Conservation (phyloP, 1,140 invertebrate species). For the Brachionus plicatilis region DNA sequence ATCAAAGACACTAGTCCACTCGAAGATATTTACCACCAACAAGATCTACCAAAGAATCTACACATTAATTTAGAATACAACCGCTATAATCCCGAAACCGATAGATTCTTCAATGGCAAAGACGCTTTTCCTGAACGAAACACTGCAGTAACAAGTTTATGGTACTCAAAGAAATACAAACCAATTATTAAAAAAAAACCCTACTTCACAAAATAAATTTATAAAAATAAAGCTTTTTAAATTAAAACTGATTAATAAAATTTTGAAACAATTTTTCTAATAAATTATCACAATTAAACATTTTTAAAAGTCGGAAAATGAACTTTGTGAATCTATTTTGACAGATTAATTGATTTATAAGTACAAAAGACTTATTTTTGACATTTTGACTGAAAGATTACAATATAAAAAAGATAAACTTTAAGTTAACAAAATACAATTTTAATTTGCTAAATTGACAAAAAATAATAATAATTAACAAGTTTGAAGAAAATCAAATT, state of each 20-base stretch:
- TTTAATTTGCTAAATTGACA: too few relatives aligned
- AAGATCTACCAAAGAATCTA: conserved; percentile 22
- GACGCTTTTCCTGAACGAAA: conserved; percentile 40
- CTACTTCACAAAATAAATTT: conserved; percentile 3
- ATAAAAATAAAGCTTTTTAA: background rate
- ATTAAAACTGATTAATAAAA: background rate
- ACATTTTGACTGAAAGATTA: too few relatives aligned
- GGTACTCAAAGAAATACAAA: conserved; percentile 40
- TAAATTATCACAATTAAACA: too few relatives aligned
- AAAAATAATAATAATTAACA: too few relatives aligned
- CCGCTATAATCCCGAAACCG: conserved; percentile 14
- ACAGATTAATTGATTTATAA: too few relatives aligned
- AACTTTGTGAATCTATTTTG: too few relatives aligned
- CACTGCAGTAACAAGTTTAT: conserved; percentile 34
- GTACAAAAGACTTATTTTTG: too few relatives aligned
- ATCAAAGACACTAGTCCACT: conserved; percentile 29
- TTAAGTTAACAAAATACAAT: too few relatives aligned
- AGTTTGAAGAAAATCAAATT: too few relatives aligned
- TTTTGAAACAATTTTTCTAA: too few relatives aligned
- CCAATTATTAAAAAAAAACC: conserved; percentile 35
- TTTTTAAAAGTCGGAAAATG: too few relatives aligned
- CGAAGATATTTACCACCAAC: conserved; percentile 8
- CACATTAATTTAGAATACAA: conserved; percentile 36
- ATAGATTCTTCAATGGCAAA: conserved; percentile 18
- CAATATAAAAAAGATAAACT: too few relatives aligned